Evolutionary conservation across 1,140 invertebrate species (phyloP), one percentile per base, ranked within the genome.

Genomic region (Macrotrachela quadricornifera): DNA sequence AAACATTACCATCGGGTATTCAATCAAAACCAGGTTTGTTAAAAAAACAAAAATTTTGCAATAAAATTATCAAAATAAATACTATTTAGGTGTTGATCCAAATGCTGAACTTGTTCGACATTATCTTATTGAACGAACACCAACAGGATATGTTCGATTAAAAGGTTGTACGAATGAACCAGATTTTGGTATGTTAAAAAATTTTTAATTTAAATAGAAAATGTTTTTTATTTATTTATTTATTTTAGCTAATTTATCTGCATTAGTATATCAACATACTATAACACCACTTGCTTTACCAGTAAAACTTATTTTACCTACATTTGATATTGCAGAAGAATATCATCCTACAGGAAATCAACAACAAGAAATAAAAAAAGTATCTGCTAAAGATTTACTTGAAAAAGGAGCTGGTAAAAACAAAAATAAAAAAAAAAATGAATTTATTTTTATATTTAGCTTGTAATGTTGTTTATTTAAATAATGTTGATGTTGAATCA

Each of bases 151-250:
- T 39, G 92, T 97, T 14, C 75, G 85, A 47, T 74, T 99, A 46
- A 90, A 94, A 66, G 92, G 92, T 17, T 94, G 87, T 64, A 77
- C 80, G 46, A 92, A 95, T 68, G 92, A 97, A 70, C 91, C 92
- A 3, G 85, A 95, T 0, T 99, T 97, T 71, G 83, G 82, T 77
- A 63, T 70, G 71, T 64, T 51, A 42, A 18, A 14, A 38, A 36
- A 8, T 36, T 8, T 16, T 12, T 14, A 36, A 1, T 48, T 36
- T 2, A 2, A 10, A 17, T 46, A 11, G 2, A 30, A 30, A 8
- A 30, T 30, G 2, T 30, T 4, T 30, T 30, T 30, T 30, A 8
- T 8, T 46, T 21, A 3, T 17, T 46, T 10, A 40, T 10, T 10
- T 40, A 58, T 59, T 64, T 40, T 62, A 75, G 74, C 75, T 59